phyloP scores from a whole-genome alignment of 2,113 vertebrate genomes.

The Vireo altiloquus region DNA sequence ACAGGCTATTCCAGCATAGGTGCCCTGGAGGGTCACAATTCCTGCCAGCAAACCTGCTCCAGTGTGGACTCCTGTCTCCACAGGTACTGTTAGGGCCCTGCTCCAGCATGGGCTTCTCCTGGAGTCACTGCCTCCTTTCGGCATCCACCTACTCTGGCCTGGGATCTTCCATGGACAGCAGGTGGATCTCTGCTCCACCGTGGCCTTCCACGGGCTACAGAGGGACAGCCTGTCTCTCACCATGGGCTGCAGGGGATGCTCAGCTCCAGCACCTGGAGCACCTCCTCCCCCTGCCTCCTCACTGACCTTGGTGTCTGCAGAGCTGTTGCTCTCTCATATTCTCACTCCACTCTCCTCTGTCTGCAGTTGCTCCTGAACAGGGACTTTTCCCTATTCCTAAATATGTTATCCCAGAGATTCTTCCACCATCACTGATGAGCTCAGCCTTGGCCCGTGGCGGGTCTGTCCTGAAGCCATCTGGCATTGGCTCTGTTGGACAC shows the following conservation, averaged over 20 bases:
- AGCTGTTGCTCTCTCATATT: background rate
- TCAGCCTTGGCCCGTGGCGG: background rate
- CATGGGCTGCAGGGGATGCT: background rate
- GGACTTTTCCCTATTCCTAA: background rate
- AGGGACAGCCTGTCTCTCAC: background rate
- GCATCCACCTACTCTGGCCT: background rate
- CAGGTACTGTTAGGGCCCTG: background rate
- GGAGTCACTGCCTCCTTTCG: background rate
- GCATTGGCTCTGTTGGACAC: background rate
- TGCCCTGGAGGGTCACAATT: background rate
- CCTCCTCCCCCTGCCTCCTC: background rate
- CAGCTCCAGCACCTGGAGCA: accelerated
- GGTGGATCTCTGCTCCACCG: no score
- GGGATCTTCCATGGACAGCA: background rate
- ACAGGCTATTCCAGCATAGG: background rate
- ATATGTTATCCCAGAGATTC: background rate
- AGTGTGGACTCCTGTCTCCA: background rate
- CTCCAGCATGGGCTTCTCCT: background rate
- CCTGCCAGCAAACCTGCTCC: background rate
- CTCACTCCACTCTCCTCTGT: background rate
- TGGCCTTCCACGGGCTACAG: background rate
- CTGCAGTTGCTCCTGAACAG: background rate
- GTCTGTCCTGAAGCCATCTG: background rate
- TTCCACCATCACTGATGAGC: background rate
- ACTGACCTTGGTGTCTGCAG: background rate